Base-by-base conservation (phyloP, 2,888 invertebrate genomes). In the Morinoia aosen region DNA sequence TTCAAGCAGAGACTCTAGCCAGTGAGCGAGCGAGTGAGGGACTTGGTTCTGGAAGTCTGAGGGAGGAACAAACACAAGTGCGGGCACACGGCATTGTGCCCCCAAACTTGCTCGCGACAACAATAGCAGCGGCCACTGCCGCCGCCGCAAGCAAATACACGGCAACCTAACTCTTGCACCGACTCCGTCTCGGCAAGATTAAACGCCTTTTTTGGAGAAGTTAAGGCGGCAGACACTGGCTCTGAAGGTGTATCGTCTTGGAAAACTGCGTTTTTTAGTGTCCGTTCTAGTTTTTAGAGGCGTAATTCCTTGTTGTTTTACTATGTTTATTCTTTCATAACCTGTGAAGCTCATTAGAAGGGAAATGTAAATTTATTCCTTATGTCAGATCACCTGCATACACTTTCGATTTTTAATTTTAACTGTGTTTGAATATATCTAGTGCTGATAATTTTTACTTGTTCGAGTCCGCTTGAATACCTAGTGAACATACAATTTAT, bases 101-200 rank as follows among this genome's bases (percentile, higher is more conserved):
- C 33, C 33, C 33, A 19, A 76, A 76, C 19, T 19, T 76, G 19
- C 76, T 76, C 25, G 33, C 8, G 12, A 19, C 76, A 76, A 76
- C 76, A 76, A 76, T 76, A 33, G 76, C 33, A 33, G 3, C 7
- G 76, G 25, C 76, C 76, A 76, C 76, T 76, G 76, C 76, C 76
- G 76, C 2, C 33, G 25, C 76, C 76, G 76, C 76, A 76, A 76
- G 76, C 76, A 76, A 76, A 76, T 33, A 76, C 76, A 76, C 76
- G 76, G 33, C 76, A 8, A 61, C 33, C 76, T 16, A 76, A 76
- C 76, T 76, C 76, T 7, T 10, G 76, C 76, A 76, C 76, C 8
- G 76, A 76, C 76, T 76, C 76, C 76, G 25, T 76, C 76, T 76
- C 76, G 76, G 76, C 76, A 76, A 25, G 76, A 76, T 76, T 76